Evolutionary conservation across 2,113 vertebrate species (phyloP), one percentile per base, ranked within the genome.

Genomic region (Anoplopoma fimbria): DNA sequence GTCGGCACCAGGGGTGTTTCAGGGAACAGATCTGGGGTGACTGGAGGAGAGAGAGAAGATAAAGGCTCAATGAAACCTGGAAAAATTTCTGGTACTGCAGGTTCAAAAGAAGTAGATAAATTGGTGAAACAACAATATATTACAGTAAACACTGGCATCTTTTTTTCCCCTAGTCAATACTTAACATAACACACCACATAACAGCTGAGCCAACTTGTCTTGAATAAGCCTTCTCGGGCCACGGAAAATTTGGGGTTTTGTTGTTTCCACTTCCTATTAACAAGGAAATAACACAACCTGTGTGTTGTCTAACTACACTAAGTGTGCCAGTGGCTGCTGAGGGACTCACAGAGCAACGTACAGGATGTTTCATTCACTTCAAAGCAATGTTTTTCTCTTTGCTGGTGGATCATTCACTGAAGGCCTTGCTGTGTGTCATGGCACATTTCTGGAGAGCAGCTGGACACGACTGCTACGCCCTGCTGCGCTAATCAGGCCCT

Each of bases 21-120:
- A 9, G 87, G 93, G 82, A 94, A 93, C 84, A 94, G 93, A 42
- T 96, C 94, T 84, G 95, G 93, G 82, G 91, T 82, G 55, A 94
- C 95, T 95, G 87, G 23, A 83, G 72, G 57, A 15, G 40, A 69
- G 62, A 78, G 45, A 79, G 45, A 79, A 38, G 57, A 85, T 2
- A 23, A 76, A 60, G 67, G 29, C 36, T 58, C 9, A 71, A 1
- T 75, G n/a, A 63, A 73, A 69, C 3, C 8, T 5, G 4, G 23
- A 67, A 6, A 40, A 13, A 82, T 27, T 36, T 14, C 64, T 4
- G 42, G 65, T 8, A 40, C n/a, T 33, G 38, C 33, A 53, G 61
- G n/a, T 14, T 3, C 15, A 23, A 36, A 29, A 23, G 0, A 34
- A 1, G 14, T 60, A 33, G 5, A 36, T 21, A 6, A 47, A 68